These are phyloP conservation scores for Argopecten irradians DNA, from an alignment of 1,140 invertebrate genomes.

Conservation along the genomic window DNA sequence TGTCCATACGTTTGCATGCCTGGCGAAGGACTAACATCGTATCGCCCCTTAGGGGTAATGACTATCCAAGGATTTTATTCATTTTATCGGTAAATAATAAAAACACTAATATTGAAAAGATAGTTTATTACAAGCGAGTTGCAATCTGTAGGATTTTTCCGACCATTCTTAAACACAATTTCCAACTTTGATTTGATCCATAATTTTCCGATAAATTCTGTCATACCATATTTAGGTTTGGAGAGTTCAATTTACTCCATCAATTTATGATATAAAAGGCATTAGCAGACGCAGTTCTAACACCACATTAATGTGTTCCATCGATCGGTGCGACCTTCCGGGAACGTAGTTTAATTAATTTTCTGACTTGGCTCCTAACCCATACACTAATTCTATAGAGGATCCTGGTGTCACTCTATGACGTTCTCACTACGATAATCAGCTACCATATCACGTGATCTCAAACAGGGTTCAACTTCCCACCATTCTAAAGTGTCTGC, in stretches of 20 bases:
- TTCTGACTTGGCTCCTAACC: not conserved
- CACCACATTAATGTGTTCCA: not conserved
- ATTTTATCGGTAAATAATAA: not conserved
- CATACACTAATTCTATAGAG: not conserved
- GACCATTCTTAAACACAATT: not conserved
- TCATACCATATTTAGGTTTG: not conserved
- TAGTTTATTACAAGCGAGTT: not conserved
- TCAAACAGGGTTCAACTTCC: too few species aligned
- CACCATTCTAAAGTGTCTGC: too few species aligned
- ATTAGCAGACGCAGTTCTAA: not conserved
- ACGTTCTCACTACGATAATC: not conserved
- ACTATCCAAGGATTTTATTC: not conserved
- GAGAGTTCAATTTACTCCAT: not conserved
- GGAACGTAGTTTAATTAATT: not conserved
- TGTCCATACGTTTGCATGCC: too few species aligned
- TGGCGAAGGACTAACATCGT: not conserved
- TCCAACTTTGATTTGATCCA: not conserved
- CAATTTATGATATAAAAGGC: not conserved
- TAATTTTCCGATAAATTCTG: not conserved
- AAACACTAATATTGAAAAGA: not conserved
- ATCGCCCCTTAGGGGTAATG: not conserved
- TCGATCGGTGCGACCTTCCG: not conserved
- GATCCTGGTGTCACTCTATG: not conserved
- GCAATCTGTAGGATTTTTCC: not conserved
- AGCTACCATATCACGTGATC: not conserved